A percentile compares a stretch with the other conserved stretches of the same genome.
phyloP scores from a whole-genome alignment of 2,113 vertebrate species.

The Spizaetus ornatus region DNA sequence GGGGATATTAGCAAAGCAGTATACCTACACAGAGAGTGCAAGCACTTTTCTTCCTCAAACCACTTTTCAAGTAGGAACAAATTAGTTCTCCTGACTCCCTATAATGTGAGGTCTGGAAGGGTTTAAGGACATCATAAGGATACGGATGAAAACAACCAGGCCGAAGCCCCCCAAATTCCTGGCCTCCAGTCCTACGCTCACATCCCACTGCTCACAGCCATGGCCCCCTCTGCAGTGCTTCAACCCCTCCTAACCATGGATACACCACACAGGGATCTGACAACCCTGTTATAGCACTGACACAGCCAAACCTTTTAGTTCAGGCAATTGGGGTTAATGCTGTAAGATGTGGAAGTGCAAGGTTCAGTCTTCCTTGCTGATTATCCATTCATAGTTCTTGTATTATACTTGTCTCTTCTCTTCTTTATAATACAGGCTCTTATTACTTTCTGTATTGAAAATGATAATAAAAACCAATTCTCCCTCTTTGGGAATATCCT shows the following conservation, averaged over 20 bases:
- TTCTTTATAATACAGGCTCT: background rate
- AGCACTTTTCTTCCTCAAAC: background rate
- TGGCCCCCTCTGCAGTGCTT: background rate
- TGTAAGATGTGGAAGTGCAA: background rate
- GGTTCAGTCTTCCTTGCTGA: background rate
- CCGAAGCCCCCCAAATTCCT: background rate
- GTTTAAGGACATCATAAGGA: background rate
- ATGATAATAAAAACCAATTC: background rate
- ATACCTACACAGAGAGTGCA: background rate
- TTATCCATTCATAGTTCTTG: background rate
- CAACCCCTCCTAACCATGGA: background rate
- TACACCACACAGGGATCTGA: background rate
- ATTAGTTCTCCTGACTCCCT: background rate
- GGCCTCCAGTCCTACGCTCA: background rate
- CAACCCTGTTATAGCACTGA: background rate
- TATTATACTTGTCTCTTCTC: background rate
- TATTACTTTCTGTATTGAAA: background rate
- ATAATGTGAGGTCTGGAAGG: background rate
- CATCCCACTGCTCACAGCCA: background rate
- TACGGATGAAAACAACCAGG: background rate
- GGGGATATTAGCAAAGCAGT: background rate
- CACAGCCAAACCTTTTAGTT: background rate
- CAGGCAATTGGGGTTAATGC: background rate
- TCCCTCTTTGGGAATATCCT: background rate
- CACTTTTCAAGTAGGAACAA: background rate